These are phyloP conservation scores for Tetranychus piercei DNA, from an alignment of 2,888 invertebrate genomes.

Conservation along the genomic window DNA sequence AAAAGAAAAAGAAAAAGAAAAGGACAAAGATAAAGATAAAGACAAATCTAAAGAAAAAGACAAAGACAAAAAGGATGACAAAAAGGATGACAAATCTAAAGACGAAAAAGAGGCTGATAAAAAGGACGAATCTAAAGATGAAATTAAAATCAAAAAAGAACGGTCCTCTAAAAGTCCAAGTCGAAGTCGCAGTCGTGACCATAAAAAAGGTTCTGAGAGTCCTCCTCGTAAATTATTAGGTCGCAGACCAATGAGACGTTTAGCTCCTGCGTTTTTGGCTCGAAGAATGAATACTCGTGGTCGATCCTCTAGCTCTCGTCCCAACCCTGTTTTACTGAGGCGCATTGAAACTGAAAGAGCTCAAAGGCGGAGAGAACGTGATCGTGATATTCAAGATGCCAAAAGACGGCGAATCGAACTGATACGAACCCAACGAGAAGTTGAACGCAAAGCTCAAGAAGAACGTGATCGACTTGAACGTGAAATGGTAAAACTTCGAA, in stretches of 20 bases:
- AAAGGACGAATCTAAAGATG: conserved; percentile 4
- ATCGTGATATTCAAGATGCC: conserved; percentile 15
- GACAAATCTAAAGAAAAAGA: neutral
- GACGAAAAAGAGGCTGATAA: neutral
- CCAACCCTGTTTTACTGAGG: conserved; percentile 4
- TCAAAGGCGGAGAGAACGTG: conserved; percentile 23
- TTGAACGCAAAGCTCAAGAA: conserved; percentile 44
- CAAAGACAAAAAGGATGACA: neutral
- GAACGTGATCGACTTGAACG: conserved; percentile 41
- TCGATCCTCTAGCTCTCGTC: neutral
- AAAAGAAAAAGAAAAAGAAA: neutral
- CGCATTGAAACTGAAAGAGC: conserved; percentile 17
- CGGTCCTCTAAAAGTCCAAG: neutral
- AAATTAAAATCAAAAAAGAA: neutral
- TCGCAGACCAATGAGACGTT: neutral
- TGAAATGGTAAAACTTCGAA: conserved; percentile 37
- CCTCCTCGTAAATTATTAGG: neutral
- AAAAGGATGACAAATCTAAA: neutral
- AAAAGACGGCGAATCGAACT: conserved; percentile 43
- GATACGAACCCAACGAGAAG: conserved; percentile 60
- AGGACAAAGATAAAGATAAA: neutral
- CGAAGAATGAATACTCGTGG: neutral
- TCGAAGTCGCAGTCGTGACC: neutral
- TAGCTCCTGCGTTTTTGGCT: neutral
- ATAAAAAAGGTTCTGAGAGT: neutral